phyloP scores from a whole-genome alignment of 2,113 vertebrate species.

The Penelope pileata region DNA sequence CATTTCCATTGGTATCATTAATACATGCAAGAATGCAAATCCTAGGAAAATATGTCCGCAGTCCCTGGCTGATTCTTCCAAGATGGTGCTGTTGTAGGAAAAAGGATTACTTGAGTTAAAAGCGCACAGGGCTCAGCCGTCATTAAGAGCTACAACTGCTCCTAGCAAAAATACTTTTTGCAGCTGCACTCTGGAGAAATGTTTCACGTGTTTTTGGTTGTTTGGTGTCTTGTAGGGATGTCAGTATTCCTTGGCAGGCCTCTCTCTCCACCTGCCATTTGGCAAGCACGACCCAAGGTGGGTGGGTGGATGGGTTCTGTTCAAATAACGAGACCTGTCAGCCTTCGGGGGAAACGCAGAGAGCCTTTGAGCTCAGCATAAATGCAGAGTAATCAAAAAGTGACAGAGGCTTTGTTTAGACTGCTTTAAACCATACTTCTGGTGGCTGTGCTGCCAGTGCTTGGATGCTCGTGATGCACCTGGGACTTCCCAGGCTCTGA shows the following conservation, averaged over 20 bases:
- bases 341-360: neutral
- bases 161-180: constrained; percentile 69
- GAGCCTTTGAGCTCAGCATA: neutral
- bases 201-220: constrained; percentile 38
- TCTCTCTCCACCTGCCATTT: constrained; percentile 17
- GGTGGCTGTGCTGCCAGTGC: neutral
- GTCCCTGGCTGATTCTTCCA: constrained; percentile 59
- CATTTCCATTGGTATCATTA: constrained; percentile 45
- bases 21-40: constrained; percentile 70
- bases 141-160: constrained; percentile 70
- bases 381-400: accelerated
- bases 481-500: neutral
- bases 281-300: constrained; percentile 10
- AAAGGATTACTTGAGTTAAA: constrained; percentile 77
- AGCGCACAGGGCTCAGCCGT: constrained; percentile 58
- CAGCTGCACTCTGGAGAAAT: constrained; percentile 69
- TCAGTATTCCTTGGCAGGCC: neutral
- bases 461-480: accelerated
- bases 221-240: constrained; percentile 29
- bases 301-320: neutral
- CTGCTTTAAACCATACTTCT: neutral
- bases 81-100: constrained; percentile 75
- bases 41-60: constrained; percentile 71
- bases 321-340: neutral
- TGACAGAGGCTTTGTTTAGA: accelerated